Evolutionary conservation across 1,140 invertebrate genomes (phyloP).

Genomic region (Popillia japonica): DNA sequence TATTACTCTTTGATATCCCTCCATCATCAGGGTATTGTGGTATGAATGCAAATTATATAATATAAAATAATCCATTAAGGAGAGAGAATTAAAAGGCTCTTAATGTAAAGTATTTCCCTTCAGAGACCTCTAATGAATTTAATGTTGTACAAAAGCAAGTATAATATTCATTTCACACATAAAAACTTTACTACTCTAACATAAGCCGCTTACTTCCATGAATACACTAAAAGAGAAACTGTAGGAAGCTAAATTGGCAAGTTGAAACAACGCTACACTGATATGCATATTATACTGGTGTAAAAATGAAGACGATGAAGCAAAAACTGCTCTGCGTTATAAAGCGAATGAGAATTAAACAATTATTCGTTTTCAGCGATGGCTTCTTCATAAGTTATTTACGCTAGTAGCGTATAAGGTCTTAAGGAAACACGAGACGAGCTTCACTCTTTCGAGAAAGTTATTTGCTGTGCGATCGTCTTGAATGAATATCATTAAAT

Average conservation of each 20-base stretch:
- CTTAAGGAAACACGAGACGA: neutral
- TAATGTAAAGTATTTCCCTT: neutral
- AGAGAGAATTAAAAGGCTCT: too few species aligned
- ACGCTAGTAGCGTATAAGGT: neutral
- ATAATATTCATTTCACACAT: neutral
- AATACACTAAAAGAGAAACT: neutral
- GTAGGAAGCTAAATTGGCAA: neutral
- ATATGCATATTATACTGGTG: neutral
- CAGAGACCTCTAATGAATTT: neutral
- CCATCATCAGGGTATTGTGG: too few species aligned
- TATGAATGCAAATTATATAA: too few species aligned
- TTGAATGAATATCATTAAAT: constrained; percentile 28
- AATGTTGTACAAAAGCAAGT: neutral
- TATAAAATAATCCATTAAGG: too few species aligned
- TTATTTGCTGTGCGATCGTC: neutral
- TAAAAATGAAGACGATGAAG: constrained; percentile 4
- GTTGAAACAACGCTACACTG: neutral
- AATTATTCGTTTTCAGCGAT: constrained; percentile 8
- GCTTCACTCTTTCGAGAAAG: neutral
- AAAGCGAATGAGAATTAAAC: constrained; percentile 19
- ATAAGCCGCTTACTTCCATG: neutral
- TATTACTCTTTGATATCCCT: too few species aligned
- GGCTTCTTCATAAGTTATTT: constrained; percentile 10
- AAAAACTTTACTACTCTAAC: neutral
- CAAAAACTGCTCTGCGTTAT: neutral